phyloP scores from a whole-genome alignment of 2,888 invertebrate species.

The Aradus depressus region DNA sequence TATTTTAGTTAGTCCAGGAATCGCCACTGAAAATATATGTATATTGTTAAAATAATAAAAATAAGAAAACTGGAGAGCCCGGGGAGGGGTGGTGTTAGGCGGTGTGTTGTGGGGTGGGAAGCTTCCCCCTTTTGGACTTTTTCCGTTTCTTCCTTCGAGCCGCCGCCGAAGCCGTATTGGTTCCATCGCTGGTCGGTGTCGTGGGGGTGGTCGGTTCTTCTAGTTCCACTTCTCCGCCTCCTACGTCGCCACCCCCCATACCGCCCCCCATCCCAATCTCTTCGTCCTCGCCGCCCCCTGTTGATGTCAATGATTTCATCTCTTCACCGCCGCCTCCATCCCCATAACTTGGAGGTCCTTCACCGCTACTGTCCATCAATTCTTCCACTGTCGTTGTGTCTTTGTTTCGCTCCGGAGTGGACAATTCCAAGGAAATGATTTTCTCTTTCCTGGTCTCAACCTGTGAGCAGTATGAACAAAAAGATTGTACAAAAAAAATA shows the following conservation, averaged over 20 bases:
- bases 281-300: background rate
- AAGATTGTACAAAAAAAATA: background rate
- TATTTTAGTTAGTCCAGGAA: too few relatives aligned
- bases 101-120: too few relatives aligned
- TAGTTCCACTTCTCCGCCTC: constrained; percentile 40
- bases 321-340: too few relatives aligned
- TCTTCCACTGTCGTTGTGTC: too few relatives aligned
- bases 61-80: background rate
- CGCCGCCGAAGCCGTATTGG: constrained; percentile 41
- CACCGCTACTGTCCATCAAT: too few relatives aligned
- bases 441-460: constrained; percentile 86
- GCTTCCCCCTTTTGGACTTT: constrained; percentile 44
- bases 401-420: constrained; percentile 50
- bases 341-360: too few relatives aligned
- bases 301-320: background rate
- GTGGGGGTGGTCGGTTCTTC: constrained; percentile 39
- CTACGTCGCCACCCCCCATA: background rate
- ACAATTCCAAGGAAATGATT: constrained; percentile 78
- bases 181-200: constrained; percentile 47
- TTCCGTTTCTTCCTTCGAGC: constrained; percentile 43
- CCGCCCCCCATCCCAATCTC: constrained; percentile 28
- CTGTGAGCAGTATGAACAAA: constrained; percentile 38
- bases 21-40: background rate
- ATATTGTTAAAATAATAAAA: constrained; percentile 6
- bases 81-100: constrained; percentile 30